Evolutionary conservation across 23 tunicate species (phyloP), one percentile per base, ranked within the genome.

Genomic region (Diplosoma virens): DNA sequence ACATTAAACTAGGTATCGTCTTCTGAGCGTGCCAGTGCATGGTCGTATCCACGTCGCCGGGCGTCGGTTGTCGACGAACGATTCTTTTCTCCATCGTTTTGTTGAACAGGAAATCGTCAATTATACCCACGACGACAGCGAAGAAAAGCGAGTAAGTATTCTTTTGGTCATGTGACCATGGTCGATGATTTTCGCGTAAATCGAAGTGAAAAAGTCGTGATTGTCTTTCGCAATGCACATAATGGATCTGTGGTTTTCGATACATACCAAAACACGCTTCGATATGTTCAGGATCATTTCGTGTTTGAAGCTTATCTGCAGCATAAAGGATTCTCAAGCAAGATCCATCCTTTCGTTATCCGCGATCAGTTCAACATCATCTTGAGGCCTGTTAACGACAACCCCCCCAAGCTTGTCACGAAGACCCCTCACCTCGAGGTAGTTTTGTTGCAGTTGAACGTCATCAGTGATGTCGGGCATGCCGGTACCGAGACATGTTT

Each of bases 121-220:
- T 26, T 90, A 90, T 28, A 25, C 79, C 1, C 90, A 90, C 47
- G 97, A 90, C 30, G 90, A 55, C 2, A 66, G 79, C 20, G 97
- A 90, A 32, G 5, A 48, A n/a, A n/a, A n/a, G n/a, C n/a, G n/a
- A n/a, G n/a, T n/a, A n/a, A n/a, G n/a, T n/a, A n/a, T n/a, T n/a
- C n/a, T n/a, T n/a, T n/a, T n/a, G n/a, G n/a, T n/a, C n/a, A n/a
- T n/a, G n/a, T n/a, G n/a, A n/a, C n/a, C n/a, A n/a, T 58, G 7
- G 17, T 58, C 52, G 16, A 45, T 16, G 52, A 45, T 11, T 45
- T 45, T 16, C 16, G 52, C 16, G 52, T 45, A 45, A 11, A 45
- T 45, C 16, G 52, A 9, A 9, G 52, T 45, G 52, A 16, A 45
- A 11, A 45, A 9, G 16, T 45, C 14, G 52, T 45, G 52, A 16